A percentile compares a stretch with the other conserved stretches of the same genome.
Conservation (phyloP, 2,797 vertebrate species). For the Rhinophrynus dorsalis region DNA sequence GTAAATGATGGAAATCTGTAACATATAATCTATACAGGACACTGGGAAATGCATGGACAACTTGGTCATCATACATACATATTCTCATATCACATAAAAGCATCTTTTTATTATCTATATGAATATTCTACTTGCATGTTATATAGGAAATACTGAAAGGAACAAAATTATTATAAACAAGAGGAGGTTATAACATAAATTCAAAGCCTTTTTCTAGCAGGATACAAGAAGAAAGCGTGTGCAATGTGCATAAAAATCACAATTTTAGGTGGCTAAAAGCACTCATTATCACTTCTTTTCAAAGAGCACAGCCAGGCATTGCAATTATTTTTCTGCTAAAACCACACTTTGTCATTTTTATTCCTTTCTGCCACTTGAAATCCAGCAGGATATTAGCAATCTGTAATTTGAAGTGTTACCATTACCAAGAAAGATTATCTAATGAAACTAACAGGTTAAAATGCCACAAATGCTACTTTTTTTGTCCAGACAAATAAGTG, state of each 20-base stretch:
- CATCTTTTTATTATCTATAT: not conserved
- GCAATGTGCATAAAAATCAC: slow-evolving; percentile 10
- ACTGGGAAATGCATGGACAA: too few relatives aligned
- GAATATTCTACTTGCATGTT: not conserved
- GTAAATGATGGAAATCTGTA: too few relatives aligned
- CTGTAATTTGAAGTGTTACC: slow-evolving; percentile 5
- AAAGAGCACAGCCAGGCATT: not conserved
- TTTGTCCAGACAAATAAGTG: too few relatives aligned
- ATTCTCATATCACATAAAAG: not conserved
- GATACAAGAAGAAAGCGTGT: not conserved
- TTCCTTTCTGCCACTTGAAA: not conserved
- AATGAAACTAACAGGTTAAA: slow-evolving; percentile 1
- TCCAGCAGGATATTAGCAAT: slow-evolving; percentile 24
- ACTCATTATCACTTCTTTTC: slow-evolving; percentile 28
- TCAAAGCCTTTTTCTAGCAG: slow-evolving; percentile 15
- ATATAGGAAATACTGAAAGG: not conserved
- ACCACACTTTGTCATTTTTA: slow-evolving; percentile 18
- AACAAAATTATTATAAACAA: slow-evolving; percentile 23
- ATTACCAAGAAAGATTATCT: slow-evolving; percentile 1
- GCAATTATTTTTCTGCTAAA: slow-evolving; percentile 26
- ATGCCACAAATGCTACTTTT: not conserved
- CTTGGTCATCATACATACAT: too few relatives aligned
- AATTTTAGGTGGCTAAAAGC: slow-evolving; percentile 10
- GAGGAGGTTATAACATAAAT: not conserved
- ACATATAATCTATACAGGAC: too few relatives aligned